Base-by-base conservation (phyloP, 2,888 invertebrate species). In the Platycheirus rosarum region DNA sequence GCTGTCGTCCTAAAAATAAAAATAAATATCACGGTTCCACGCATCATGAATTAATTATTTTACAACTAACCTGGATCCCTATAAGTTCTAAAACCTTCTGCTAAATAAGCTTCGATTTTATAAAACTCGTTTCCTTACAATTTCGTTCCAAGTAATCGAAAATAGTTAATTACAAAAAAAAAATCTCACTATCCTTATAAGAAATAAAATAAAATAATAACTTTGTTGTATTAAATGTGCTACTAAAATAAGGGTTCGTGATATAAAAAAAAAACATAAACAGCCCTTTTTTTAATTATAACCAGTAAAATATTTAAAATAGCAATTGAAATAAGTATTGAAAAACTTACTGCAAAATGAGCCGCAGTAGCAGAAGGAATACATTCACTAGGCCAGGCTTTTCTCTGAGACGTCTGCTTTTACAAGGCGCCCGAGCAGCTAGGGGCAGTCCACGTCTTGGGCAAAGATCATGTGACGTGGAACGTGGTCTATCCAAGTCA, bases 391-490 rank as follows among this genome's bases (percentile, higher is more conserved):
- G 78, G 2, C 76, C 85, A 29, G 86, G 86, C 49, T 86, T 86
- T 71, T 86, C 86, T 13, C 68, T 87, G 49, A 69, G 87, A n/a
- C 85, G 87, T 20, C 74, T 87, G 9, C 29, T 87, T 40, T 51
- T 87, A 16, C 86, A 87, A 76, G 85, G 86, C 85, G 62, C 84
- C 76, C 65, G 86, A 11, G 85, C 85, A 49, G 86, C 85, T 18
- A 85, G 86, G 16, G 86, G 86, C 8, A 86, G 86, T 74, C 85
- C 86, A 42, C 85, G 85, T n/a, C 75, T 86, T 8, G 85, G 86
- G 8, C 85, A 85, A 74, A 73, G 86, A 73, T 75, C 85, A 60
- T 86, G 87, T 80, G 87, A 87, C 84, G 85, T 85, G 16, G 87
- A 87, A 73, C 85, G 85, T 51, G 87, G 85, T 18, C 66, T 76